A percentile compares a stretch with the other conserved stretches of the same genome.
These are phyloP conservation scores for Troides helena DNA, from an alignment of 2,888 invertebrate genomes.

Conservation along the genomic window DNA sequence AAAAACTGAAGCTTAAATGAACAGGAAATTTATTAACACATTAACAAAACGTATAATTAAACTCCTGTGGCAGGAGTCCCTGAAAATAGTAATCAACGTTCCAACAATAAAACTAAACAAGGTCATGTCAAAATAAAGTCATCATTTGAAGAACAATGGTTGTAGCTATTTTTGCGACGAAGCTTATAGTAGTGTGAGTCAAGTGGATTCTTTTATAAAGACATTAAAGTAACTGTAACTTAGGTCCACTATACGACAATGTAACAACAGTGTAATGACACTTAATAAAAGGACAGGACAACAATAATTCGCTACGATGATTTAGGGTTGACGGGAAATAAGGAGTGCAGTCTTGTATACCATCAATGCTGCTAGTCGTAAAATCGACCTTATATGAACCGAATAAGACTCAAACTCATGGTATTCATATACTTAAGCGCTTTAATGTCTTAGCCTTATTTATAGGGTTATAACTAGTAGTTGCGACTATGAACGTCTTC, in stretches of 20 bases:
- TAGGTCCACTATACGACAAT: constrained; percentile 32
- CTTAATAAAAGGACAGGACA: constrained; percentile 49
- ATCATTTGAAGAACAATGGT: too few relatives aligned
- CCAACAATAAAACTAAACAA: too few relatives aligned
- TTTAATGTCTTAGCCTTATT: neutral
- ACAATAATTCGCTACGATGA: constrained; percentile 48
- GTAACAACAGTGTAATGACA: constrained; percentile 44
- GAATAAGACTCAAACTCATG: neutral
- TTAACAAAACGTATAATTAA: too few relatives aligned
- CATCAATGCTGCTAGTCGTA: neutral
- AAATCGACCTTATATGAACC: neutral
- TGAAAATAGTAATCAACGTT: too few relatives aligned
- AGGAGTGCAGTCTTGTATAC: constrained; percentile 37
- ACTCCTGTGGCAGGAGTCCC: too few relatives aligned
- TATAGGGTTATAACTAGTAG: constrained; percentile 5
- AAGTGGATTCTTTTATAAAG: constrained; percentile 14
- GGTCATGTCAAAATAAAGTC: too few relatives aligned
- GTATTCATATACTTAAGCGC: neutral
- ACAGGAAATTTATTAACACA: too few relatives aligned
- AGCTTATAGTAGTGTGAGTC: too few relatives aligned
- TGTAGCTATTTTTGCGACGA: neutral
- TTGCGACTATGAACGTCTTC: constrained; percentile 4
- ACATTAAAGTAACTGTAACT: constrained; percentile 27
- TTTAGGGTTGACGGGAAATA: constrained; percentile 50
- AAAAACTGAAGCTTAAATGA: too few relatives aligned